Evolutionary conservation across 2,888 invertebrate species (phyloP), one percentile per base, ranked within the genome.

Genomic region (Lacanobia oleracea): DNA sequence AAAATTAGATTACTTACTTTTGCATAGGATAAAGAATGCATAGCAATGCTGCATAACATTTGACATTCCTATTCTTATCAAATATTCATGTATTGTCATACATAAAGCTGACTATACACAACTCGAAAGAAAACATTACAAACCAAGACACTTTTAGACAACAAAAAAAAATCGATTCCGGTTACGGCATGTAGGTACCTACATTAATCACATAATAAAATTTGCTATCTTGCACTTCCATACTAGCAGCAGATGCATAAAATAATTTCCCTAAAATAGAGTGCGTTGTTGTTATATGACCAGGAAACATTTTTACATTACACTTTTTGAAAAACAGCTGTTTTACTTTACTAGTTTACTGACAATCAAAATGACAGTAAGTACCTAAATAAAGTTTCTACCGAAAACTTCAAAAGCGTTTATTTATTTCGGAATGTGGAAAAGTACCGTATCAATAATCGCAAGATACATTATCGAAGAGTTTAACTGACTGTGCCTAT

Each of bases 21-120:
- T 27, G 27, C 27, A 1, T 27, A 27, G 3, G 27, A 2, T 27
- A 27, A 2, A 27, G 27, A 33, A 54, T 71, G 7, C 61, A 12
- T 53, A 63, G 37, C 72, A 62, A 60, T 37, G 10, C 37, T 45
- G 27, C 21, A 0, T 63, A 45, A 16, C 65, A 40, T 74, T 45
- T 65, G 66, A 57, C 23, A 67, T 75, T 61, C 16, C n/a, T 45
- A 74, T 43, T 61, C 50, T 45, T 67, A 67, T 37, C 50, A 57
- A 37, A 37, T 53, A 23, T 16, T 21, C 1, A 23, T 37, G 21
- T 43, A 53, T 45, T 59, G 27, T 60, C 21, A 0, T 74, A 75
- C 21, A 0, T 74, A 75, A 67, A 60, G 75, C 3, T 50, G 33
- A 43, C 12, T 75, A 50, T 23, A 75, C 67, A 74, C 67, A 48